Base-by-base conservation (phyloP, 2,888 invertebrate genomes). In the Actias luna region DNA sequence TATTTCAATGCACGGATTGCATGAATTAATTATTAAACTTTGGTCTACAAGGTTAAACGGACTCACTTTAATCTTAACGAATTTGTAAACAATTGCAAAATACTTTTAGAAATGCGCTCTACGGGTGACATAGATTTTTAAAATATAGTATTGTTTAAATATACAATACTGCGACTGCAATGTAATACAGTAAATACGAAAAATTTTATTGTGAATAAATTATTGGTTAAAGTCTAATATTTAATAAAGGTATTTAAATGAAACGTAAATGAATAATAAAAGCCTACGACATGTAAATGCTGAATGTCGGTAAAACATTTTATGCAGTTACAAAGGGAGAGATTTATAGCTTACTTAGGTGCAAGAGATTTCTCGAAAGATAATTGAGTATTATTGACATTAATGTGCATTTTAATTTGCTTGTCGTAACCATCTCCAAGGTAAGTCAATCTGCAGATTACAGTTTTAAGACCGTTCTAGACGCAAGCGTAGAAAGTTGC, bases 401-500 rank as follows among this genome's bases (percentile, higher is more conserved):
- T 85, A 85, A 85, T 84, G 83, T 82, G 81, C 80, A 85, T 83
- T 87, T 85, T 88, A 88, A 91, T 90, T 88, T 83, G 83, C 86
- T 77, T 85, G 88, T 88, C 86, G 88, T 88, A 88, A 90, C 80
- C 82, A 86, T 89, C 85, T 80, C 77, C 74, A 79, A 80, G 87
- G 88, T 88, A 85, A 88, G 89, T 91, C 92, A 91, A 91, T 89
- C 90, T 83, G 83, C 84, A 85, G 91, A 92, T 92, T 92, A 90
- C 90, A 79, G 91, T 89, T 88, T 67, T 89, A 90, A 89, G 84
- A 88, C 82, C 82, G 88, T 82, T 92, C 88, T 92, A 92, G 90
- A 92, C 89, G 85, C 84, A 80, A 84, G 79, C 83, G 92, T 92
- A 92, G 92, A 92, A 92, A 92, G 92, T 92, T 89, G 89, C 82